These are phyloP conservation scores for Paralvinella palmiformis DNA, from an alignment of 1,140 invertebrate genomes.

Conservation along the genomic window DNA sequence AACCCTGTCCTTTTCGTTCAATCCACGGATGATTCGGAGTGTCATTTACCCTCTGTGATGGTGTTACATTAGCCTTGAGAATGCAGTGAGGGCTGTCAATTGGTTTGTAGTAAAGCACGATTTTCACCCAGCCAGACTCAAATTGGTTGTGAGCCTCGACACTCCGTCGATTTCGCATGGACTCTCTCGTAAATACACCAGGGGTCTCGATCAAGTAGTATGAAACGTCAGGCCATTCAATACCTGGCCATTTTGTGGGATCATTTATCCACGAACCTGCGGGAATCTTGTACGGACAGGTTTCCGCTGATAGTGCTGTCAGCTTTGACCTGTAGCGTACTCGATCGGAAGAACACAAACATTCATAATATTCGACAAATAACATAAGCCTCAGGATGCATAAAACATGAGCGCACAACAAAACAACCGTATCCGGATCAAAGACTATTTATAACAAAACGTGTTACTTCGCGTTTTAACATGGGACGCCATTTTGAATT, in stretches of 20 bases:
- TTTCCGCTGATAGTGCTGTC: slow-evolving; percentile 2
- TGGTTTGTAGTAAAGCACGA: slow-evolving; percentile 1
- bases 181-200: neutral
- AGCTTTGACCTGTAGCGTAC: neutral
- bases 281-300: neutral
- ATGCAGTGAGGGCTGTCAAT: slow-evolving; percentile 7
- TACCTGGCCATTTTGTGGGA: neutral
- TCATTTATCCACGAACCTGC: slow-evolving; percentile 3
- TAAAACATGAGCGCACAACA: neutral
- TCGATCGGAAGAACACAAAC: neutral
- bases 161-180: slow-evolving; percentile 1
- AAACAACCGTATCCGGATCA: too few relatives aligned
- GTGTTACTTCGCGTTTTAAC: too few relatives aligned
- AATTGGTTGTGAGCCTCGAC: neutral
- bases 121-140: neutral
- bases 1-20: neutral
- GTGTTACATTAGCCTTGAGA: neutral
- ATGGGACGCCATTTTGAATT: too few relatives aligned
- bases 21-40: neutral
- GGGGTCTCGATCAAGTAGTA: slow-evolving; percentile 2
- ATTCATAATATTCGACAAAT: neutral
- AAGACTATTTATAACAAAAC: too few relatives aligned
- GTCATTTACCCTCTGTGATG: neutral
- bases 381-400: neutral
- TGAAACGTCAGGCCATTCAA: neutral